Evolutionary conservation across 1,140 invertebrate genomes (phyloP).

Genomic region (Delia radicum): DNA sequence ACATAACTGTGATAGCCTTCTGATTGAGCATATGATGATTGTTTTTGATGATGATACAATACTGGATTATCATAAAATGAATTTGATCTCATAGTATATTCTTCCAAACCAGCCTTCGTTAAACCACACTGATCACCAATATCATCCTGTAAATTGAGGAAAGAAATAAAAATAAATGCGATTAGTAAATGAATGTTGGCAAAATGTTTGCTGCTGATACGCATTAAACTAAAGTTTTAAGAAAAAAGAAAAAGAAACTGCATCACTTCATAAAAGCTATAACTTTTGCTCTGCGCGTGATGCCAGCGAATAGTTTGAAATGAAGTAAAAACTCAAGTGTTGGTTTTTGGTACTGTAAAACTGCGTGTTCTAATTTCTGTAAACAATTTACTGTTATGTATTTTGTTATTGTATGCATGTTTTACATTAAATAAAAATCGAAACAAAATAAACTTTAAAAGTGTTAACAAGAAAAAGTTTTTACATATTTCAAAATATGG

Average conservation of each 20-base stretch:
- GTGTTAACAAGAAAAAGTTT: too few species aligned
- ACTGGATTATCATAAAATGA: constrained; percentile 61
- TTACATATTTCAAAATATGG: neutral
- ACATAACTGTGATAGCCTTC: constrained; percentile 82
- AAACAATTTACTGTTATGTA: constrained; percentile 13
- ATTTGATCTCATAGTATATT: constrained; percentile 62
- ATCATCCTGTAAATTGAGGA: constrained; percentile 34
- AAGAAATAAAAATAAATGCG: constrained; percentile 11
- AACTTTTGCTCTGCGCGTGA: neutral
- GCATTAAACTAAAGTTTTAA: too few species aligned
- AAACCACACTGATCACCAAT: constrained; percentile 47
- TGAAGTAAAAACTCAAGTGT: neutral
- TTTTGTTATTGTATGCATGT: neutral
- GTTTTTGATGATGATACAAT: constrained; percentile 70
- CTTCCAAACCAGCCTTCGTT: constrained; percentile 69
- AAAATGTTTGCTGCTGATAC: too few species aligned
- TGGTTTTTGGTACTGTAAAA: neutral
- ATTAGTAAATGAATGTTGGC: too few species aligned
- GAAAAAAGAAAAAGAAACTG: too few species aligned
- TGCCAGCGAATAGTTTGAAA: neutral
- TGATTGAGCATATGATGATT: constrained; percentile 75
- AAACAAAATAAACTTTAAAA: too few species aligned
- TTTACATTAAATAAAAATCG: neutral
- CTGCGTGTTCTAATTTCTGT: constrained; percentile 8
- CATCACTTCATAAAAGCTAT: too few species aligned